Conservation (phyloP, 2,113 vertebrate species). For the Sinocyclocheilus grahami region DNA sequence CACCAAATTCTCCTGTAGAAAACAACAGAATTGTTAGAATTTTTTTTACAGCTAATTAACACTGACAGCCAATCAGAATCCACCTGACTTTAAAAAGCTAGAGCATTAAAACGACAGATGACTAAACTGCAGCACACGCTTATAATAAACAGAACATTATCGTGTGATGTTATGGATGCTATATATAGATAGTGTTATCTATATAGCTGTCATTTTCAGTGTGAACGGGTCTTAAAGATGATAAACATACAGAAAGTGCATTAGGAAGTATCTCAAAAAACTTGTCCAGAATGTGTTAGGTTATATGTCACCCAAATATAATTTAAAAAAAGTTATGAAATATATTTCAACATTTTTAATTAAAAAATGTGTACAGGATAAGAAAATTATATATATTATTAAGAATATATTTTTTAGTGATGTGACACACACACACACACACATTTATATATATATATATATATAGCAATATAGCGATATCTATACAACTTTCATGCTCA, state of each 20-base stretch:
- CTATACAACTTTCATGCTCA: neutral
- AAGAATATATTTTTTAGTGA: no score
- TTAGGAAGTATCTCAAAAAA: neutral
- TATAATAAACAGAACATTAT: neutral
- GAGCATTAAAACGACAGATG: neutral
- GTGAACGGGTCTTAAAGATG: neutral
- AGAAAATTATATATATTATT: no score
- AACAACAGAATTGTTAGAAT: neutral
- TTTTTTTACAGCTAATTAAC: neutral
- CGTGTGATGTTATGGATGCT: neutral
- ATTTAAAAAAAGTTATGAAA: neutral
- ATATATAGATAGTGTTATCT: neutral
- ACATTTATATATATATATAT: no score
- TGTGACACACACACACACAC: no score
- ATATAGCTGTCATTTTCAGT: neutral
- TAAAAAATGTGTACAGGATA: neutral
- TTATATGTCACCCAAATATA: neutral
- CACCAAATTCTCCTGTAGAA: slow-evolving; percentile 88
- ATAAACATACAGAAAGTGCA: neutral
- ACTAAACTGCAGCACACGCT: neutral
- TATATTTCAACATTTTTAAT: neutral
- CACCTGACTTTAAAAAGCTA: neutral
- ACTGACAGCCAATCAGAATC: neutral
- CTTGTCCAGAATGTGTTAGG: neutral
- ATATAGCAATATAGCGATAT: neutral